Percentiles rank a stretch among this genome's conserved stretches.
Evolutionary conservation across 2,113 vertebrate species (phyloP).

Genomic region (Pachyramphus minor): DNA sequence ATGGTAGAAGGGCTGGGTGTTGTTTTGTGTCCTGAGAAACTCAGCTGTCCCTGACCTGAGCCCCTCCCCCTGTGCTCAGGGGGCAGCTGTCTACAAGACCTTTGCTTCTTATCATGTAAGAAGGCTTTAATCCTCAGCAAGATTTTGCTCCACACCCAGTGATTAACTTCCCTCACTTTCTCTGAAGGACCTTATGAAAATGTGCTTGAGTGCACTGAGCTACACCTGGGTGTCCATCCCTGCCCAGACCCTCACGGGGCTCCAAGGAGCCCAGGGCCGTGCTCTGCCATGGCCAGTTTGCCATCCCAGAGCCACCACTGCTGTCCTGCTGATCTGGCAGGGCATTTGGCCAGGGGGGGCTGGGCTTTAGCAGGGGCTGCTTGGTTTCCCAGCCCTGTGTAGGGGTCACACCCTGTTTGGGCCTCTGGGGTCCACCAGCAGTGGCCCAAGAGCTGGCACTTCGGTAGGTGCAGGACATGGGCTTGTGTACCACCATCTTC

Average conservation of each 20-base stretch:
- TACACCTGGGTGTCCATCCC: rapidly evolving
- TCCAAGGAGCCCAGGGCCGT: rapidly evolving
- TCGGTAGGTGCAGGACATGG: not conserved
- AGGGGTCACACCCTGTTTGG: rapidly evolving
- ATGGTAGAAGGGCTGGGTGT: not conserved
- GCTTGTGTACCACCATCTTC: rapidly evolving
- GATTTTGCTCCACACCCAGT: not conserved
- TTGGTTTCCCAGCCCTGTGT: rapidly evolving
- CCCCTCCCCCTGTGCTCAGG: not conserved
- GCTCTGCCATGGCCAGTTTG: rapidly evolving
- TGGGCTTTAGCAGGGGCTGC: not conserved
- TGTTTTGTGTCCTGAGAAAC: not conserved
- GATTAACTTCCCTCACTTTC: not conserved
- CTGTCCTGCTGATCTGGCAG: not conserved
- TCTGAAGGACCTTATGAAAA: not conserved
- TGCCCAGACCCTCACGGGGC: not conserved
- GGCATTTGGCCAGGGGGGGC: not conserved
- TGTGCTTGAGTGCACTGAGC: rapidly evolving
- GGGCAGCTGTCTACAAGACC: conserved; percentile 1
- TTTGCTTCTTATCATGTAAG: not conserved
- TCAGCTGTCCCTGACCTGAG: not conserved
- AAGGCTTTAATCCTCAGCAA: conserved; percentile 8
- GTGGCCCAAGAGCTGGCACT: rapidly evolving
- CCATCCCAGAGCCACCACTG: not conserved
- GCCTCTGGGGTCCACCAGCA: not conserved